Evolutionary conservation across 2,113 vertebrate species (phyloP).

Genomic region (Pseudois nayaur): DNA sequence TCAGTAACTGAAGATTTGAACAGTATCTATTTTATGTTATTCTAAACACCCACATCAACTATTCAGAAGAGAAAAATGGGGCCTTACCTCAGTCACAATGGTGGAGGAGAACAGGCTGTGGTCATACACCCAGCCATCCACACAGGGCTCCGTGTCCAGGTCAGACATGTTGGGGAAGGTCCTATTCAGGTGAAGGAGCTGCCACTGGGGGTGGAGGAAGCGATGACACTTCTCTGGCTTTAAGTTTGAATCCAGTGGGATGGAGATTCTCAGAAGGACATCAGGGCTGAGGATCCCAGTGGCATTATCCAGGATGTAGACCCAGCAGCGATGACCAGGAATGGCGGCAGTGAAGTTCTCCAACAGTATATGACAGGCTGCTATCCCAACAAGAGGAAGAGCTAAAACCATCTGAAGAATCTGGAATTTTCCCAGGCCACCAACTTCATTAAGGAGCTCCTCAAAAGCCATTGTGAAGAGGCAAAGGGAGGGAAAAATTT

Average conservation of each 20-base stretch:
- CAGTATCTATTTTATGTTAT: background rate
- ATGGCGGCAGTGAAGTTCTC: constrained; percentile 31
- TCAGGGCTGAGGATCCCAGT: background rate
- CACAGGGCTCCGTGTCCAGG: background rate
- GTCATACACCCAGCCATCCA: constrained; percentile 26
- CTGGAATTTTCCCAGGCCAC: constrained; percentile 46
- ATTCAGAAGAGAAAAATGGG: background rate
- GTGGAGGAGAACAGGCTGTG: constrained; percentile 36
- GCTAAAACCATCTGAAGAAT: background rate
- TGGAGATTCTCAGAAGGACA: background rate
- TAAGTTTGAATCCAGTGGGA: background rate
- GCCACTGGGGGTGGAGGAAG: background rate
- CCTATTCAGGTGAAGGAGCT: background rate
- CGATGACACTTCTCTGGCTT: background rate
- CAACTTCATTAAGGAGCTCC: constrained; percentile 29
- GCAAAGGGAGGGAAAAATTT: background rate
- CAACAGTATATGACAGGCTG: background rate
- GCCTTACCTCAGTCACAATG: constrained; percentile 57
- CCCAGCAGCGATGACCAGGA: background rate
- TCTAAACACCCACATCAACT: too few relatives aligned
- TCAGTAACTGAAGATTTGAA: background rate
- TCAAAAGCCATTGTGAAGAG: constrained; percentile 26
- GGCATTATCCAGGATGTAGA: background rate
- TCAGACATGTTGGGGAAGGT: background rate
- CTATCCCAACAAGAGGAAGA: background rate